These are phyloP conservation scores for Acanthaster planci DNA, from an alignment of 35 echinoderm and acorn worm genomes.

Conservation along the genomic window DNA sequence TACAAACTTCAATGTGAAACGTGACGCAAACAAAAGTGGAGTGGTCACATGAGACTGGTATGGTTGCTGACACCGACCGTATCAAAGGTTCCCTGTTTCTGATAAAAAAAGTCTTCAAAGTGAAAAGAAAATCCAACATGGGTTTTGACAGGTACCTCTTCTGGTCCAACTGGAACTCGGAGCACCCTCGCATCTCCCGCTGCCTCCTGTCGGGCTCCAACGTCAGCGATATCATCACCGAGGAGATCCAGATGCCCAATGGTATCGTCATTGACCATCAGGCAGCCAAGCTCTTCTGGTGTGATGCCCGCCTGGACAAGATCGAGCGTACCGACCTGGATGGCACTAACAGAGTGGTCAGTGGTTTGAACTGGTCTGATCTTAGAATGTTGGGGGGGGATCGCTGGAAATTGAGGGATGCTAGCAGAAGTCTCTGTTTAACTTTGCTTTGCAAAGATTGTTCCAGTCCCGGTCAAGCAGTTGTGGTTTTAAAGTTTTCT, in stretches of 20 bases:
- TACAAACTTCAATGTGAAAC: no score
- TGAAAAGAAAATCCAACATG: background rate
- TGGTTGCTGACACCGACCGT: background rate
- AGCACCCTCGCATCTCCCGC: constrained; percentile 68
- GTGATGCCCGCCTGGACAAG: constrained; percentile 88
- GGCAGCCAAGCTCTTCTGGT: constrained; percentile 76
- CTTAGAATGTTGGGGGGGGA: background rate
- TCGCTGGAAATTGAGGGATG: no score
- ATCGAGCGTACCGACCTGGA: constrained; percentile 82
- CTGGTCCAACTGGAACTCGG: constrained; percentile 95
- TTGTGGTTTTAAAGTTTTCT: no score
- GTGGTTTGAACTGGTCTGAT: background rate
- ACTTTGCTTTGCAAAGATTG: no score
- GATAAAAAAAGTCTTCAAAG: no score
- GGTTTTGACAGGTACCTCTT: constrained; percentile 44
- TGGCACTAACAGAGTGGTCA: constrained; percentile 84
- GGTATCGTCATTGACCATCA: constrained; percentile 61
- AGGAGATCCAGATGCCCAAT: constrained; percentile 80
- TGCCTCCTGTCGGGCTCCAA: constrained; percentile 39
- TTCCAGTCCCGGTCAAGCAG: no score
- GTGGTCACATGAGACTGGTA: background rate
- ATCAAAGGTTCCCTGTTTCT: background rate
- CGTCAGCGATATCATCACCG: constrained; percentile 56
- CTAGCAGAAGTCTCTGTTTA: no score
- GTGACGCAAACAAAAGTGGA: background rate